Evolutionary conservation across 2,888 invertebrate genomes (phyloP), one percentile per base, ranked within the genome.

Genomic region (Merodon equestris): DNA sequence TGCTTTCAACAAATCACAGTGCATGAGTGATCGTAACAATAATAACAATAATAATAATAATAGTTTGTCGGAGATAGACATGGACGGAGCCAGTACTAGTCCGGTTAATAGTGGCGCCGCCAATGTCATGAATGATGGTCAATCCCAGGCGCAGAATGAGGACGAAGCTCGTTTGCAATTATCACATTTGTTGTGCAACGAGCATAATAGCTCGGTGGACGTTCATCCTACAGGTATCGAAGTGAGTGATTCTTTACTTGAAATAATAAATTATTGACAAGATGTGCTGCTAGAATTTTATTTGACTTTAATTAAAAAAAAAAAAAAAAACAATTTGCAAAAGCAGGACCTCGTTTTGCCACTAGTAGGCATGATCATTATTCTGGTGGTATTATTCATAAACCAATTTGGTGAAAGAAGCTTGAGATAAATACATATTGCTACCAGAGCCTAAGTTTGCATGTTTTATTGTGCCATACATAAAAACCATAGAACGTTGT

Each of bases 111-210:
- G 68, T 66, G 79, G 79, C 79, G 74, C 64, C 79, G 71, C 64
- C 79, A 67, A 61, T 60, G 68, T 57, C 57, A 81, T 67, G 67
- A 57, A 67, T 12, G 71, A 81, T 47, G 53, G 27, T 10, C 70
- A 73, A 54, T 67, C 67, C 9, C 77, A 67, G 63, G 44, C 73
- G 4, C 27, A 27, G 27, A 70, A 76, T 44, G 64, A 82, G 10
- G 73, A 79, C 58, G 68, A 82, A 44, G 60, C 79, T 13, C 79
- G 68, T 1, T 58, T 82, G 66, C 82, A 83, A 67, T 81, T 83
- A 53, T 82, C 83, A 53, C 81, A 83, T 57, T 75, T 83, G 42
- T 44, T 82, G 40, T 48, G 70, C 15, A 70, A 71, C 71, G 70
- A 72, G 47, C 82, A 81, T 53, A 76, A 79, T 72, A 67, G 73